A percentile compares a stretch with the other conserved stretches of the same genome.
phyloP scores from a whole-genome alignment of 1,140 invertebrate species.

The Thalassaphorura encarpata region DNA sequence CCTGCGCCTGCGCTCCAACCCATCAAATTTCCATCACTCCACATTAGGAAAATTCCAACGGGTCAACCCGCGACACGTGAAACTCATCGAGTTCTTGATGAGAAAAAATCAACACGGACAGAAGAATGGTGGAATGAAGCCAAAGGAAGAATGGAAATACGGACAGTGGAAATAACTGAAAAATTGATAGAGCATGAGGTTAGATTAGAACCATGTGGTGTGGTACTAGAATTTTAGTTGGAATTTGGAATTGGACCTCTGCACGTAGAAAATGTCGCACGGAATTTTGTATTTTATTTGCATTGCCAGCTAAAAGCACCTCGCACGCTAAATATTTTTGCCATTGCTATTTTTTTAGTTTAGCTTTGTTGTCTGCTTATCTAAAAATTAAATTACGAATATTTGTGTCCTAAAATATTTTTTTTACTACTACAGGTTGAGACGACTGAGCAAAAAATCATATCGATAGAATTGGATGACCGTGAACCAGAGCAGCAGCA shows the following conservation, averaged over 20 bases:
- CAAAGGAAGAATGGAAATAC: conserved; percentile 69
- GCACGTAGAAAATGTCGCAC: too few species aligned
- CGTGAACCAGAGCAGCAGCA: conserved; percentile 34
- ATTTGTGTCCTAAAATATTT: too few species aligned
- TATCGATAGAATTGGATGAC: conserved; percentile 67
- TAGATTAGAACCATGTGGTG: too few species aligned
- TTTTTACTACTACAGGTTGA: conserved; percentile 70
- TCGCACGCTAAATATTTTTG: background rate
- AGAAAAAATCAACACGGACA: conserved; percentile 72
- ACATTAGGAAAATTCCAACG: conserved; percentile 62
- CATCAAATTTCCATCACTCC: conserved; percentile 64
- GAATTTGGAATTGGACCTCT: background rate
- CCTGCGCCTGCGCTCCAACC: conserved; percentile 4
- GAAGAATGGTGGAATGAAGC: conserved; percentile 77
- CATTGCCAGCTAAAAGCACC: too few species aligned
- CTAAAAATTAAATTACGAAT: too few species aligned
- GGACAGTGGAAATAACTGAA: conserved; percentile 85
- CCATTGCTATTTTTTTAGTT: background rate
- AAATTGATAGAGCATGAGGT: conserved; percentile 92
- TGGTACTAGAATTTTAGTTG: conserved; percentile 36
- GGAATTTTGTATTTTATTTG: too few species aligned
- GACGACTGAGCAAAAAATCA: conserved; percentile 76
- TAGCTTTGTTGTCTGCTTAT: too few species aligned
- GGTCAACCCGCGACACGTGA: conserved; percentile 76
- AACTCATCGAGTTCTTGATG: conserved; percentile 76